Evolutionary conservation across 1,140 invertebrate genomes (phyloP).

Genomic region (Drosophila mojavensis): DNA sequence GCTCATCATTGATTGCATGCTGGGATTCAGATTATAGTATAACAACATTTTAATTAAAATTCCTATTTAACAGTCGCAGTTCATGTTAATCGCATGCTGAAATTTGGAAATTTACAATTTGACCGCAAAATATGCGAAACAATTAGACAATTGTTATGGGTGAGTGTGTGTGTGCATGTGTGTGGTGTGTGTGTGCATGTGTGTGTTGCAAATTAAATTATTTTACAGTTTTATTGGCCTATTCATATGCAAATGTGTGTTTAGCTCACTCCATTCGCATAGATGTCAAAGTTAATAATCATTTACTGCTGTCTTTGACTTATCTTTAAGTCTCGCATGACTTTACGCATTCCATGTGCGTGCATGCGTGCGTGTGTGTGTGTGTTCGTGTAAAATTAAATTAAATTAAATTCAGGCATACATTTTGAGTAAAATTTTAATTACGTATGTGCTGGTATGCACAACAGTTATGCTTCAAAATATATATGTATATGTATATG

Average conservation of each 20-base stretch:
- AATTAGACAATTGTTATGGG: slow-evolving; percentile 44
- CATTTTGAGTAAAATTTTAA: slow-evolving; percentile 32
- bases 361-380: slow-evolving; percentile 17
- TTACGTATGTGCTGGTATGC: not conserved
- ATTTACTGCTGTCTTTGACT: slow-evolving; percentile 20
- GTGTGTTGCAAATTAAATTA: slow-evolving; percentile 17
- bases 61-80: not conserved
- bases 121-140: slow-evolving; percentile 52
- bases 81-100: too few relatives aligned
- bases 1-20: not conserved
- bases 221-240: slow-evolving; percentile 19
- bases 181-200: not conserved
- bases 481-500: too few relatives aligned
- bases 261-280: slow-evolving; percentile 39
- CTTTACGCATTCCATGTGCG: slow-evolving; percentile 28
- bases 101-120: slow-evolving; percentile 33
- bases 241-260: slow-evolving; percentile 12
- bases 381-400: slow-evolving; percentile 35
- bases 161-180: not conserved
- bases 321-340: slow-evolving; percentile 44
- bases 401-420: slow-evolving; percentile 69
- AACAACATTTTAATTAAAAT: not conserved
- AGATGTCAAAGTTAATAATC: slow-evolving; percentile 21
- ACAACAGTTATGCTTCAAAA: too few relatives aligned
- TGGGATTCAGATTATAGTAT: not conserved